Conservation (phyloP, 2,888 invertebrate genomes). For the Patella pellucida region DNA sequence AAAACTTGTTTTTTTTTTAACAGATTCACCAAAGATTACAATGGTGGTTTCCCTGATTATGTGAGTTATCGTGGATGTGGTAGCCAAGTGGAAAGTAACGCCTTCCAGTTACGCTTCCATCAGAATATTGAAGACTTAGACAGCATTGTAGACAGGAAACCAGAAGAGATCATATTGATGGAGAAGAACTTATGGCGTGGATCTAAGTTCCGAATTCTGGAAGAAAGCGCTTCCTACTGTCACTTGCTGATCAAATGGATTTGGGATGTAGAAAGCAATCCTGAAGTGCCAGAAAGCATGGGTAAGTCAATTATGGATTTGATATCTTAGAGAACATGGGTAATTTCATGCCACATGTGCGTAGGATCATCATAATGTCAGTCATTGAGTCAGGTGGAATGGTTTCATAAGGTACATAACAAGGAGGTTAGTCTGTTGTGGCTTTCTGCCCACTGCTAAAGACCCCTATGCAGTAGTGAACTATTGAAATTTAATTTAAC, state of each 20-base stretch:
- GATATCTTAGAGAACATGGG: too few species aligned
- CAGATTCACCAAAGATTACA: not conserved
- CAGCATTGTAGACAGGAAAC: not conserved
- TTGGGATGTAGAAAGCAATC: not conserved
- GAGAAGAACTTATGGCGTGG: not conserved
- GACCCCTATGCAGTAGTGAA: too few species aligned
- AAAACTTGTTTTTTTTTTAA: too few species aligned
- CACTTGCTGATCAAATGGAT: not conserved
- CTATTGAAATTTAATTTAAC: too few species aligned
- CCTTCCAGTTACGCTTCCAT: not conserved
- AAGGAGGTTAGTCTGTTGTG: too few species aligned
- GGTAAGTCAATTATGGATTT: too few species aligned
- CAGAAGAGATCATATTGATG: not conserved
- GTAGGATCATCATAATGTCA: too few species aligned
- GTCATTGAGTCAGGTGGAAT: too few species aligned
- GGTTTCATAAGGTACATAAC: too few species aligned
- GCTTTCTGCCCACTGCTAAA: too few species aligned
- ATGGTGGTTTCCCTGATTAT: not conserved
- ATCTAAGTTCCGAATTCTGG: not conserved
- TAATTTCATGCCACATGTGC: too few species aligned
- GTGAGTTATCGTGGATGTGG: not conserved
- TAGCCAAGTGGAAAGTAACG: not conserved
- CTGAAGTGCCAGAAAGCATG: too few species aligned
- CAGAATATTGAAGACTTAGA: not conserved
- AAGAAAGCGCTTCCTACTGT: not conserved